A percentile compares a stretch with the other conserved stretches of the same genome.
These are phyloP conservation scores for Drymodes brunneopygia DNA, from an alignment of 2,113 vertebrate species.

Conservation along the genomic window DNA sequence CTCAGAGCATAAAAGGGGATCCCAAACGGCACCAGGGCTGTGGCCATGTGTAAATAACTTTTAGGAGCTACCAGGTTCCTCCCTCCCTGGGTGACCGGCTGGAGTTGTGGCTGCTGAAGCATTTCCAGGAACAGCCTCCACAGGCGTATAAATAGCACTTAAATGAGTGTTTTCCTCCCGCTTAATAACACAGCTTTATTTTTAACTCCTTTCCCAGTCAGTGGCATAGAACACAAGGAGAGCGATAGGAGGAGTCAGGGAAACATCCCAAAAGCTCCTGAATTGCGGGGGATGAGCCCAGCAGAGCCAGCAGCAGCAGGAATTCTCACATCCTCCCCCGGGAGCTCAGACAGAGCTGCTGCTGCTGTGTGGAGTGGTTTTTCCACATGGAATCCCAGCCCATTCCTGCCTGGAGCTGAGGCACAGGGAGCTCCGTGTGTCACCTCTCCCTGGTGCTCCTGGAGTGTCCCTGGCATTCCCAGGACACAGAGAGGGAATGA, in stretches of 20 bases:
- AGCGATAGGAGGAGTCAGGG: not conserved
- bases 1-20: not conserved
- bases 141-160: not conserved
- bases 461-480: not conserved
- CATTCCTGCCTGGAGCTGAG: not conserved
- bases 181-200: not conserved
- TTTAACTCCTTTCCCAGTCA: not conserved
- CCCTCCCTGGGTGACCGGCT: not conserved
- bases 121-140: not conserved
- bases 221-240: not conserved
- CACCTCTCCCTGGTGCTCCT: not conserved
- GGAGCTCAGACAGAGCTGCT: not conserved
- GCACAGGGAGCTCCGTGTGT: not conserved
- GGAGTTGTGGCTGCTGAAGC: not conserved
- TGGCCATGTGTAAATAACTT: accelerated
- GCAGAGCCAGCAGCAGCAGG: not conserved
- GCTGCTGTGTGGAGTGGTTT: not conserved
- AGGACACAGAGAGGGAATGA: not conserved
- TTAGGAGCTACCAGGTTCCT: not conserved
- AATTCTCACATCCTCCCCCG: not conserved
- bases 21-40: accelerated
- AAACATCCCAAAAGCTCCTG: not conserved
- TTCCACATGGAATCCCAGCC: not conserved
- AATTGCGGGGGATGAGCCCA: not conserved
- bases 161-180: not conserved